Base-by-base conservation (phyloP, 2,888 invertebrate genomes). In the Chrysolina oricalcia region DNA sequence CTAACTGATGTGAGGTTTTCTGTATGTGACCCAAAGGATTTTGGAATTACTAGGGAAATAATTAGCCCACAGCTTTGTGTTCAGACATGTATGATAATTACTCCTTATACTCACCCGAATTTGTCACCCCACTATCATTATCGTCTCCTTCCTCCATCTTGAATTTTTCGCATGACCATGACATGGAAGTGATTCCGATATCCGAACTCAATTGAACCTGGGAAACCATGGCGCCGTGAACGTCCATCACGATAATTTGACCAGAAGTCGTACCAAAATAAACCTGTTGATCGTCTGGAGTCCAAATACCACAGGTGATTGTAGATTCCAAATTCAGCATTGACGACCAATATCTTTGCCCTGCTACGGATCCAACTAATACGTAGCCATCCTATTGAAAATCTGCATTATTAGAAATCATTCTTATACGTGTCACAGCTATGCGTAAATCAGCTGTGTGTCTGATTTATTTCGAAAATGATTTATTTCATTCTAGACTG, bases 281-380 rank as follows among this genome's bases (percentile, higher is more conserved):
- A 70, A 98, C 98, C 91, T 98, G 97, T 86, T 96, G 96, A 88
- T 98, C 98, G 86, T 98, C 98, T 0, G 98, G 98, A 13, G 98
- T 97, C 98, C 99, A 99, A 85, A 97, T 96, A 56, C 98, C 99
- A 88, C 98, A 98, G 0, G 97, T 97, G 84, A 99, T 98, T 72
- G 95, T 94, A 19, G 97, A 95, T 87, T 98, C 97, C 81, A 98
- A 91, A 84, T 98, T 97, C 78, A 98, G 90, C 97, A 98, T 97
- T 64, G 97, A 97, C 0, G 98, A 98, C 99, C 99, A 99, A 89
- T 98, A 98, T 10, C 99, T 92, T 89, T 98, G 98, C 0, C 98
- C 98, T 0, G 97, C 97, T 78, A 98, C 98, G 0, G 98, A 98
- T 0, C 98, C 99, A 53, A 99, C 99, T 82, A 99, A 90, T 10